Evolutionary conservation across 2,888 invertebrate species (phyloP), one percentile per base, ranked within the genome.

Genomic region (Pristionchus japonicus): DNA sequence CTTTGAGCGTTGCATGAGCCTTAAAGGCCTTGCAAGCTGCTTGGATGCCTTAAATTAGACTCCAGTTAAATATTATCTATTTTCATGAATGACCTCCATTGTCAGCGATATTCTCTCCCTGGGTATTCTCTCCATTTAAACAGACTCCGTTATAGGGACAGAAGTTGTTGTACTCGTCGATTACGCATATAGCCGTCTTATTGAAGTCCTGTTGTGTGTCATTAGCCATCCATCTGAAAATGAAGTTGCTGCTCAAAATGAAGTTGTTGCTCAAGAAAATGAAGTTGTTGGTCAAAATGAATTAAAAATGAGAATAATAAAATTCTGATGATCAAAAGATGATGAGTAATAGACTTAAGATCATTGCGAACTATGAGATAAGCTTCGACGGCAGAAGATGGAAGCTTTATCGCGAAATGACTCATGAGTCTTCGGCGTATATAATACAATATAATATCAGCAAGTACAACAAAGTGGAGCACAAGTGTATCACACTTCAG

Each of bases 51-150:
- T 94, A 95, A 90, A 95, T 95, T 89, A 95, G 52, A 52, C 52
- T 52, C 13, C 47, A 17, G 1, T 57, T 3, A 17, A 2, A 6
- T 23, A 23, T 23, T 57, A 20, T 23, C 52, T 20, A 61, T 27
- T 11, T 2, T 31, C 11, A 7, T 64, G 6, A 1, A 7, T 9
- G 31, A 90, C 90, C 92, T 85, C 95, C 96, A 91, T 96, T 96
- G 91, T 95, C 96, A 3, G 96, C 96, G 88, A 96, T 96, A 92
- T 96, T 96, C 93, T 96, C 96, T 31, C 95, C 96, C 52, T 96
- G 94, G 6, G 96, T 96, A 61, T 94, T 94, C 3, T 94, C 93
- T 2, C 96, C 96, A 91, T 93, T 92, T 7, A 92, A 74, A 67
- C 92, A 92, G 11, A 91, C 90, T 15, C 89, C 91, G 3, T 70